Evolutionary conservation across 2,888 invertebrate genomes (phyloP).

Genomic region (Galerucella calmariensis): DNA sequence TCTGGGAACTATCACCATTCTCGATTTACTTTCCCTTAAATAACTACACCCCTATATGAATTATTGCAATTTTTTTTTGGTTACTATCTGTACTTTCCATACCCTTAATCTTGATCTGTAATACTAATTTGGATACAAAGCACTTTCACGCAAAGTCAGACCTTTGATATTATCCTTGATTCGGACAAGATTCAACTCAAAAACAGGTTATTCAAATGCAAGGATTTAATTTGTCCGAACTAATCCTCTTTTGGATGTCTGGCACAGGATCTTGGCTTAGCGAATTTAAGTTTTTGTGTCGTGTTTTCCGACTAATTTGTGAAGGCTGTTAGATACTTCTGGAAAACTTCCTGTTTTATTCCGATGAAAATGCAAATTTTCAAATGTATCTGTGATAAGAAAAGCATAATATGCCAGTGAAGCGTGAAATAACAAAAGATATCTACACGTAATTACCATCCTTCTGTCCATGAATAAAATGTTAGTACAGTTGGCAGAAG

Average conservation of each 20-base stretch:
- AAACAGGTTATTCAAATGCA: constrained; percentile 5
- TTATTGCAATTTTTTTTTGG: no score
- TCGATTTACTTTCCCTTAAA: no score
- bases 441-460: constrained; percentile 24
- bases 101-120: no score
- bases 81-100: no score
- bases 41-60: no score
- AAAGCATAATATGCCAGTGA: constrained; percentile 20
- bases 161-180: not conserved
- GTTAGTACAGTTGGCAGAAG: no score
- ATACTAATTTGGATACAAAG: not conserved
- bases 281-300: constrained; percentile 10
- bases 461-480: constrained; percentile 25
- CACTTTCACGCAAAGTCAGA: not conserved
- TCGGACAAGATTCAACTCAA: not conserved
- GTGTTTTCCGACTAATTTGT: not conserved
- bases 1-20: no score
- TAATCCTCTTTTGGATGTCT: not conserved
- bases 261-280: not conserved
- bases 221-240: not conserved
- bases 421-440: constrained; percentile 16
- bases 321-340: constrained; percentile 10
- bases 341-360: constrained; percentile 22
- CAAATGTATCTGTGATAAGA: constrained; percentile 25
- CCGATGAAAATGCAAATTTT: constrained; percentile 27